Conservation (phyloP, 1,140 invertebrate species). For the Armadillidium nasatum region DNA sequence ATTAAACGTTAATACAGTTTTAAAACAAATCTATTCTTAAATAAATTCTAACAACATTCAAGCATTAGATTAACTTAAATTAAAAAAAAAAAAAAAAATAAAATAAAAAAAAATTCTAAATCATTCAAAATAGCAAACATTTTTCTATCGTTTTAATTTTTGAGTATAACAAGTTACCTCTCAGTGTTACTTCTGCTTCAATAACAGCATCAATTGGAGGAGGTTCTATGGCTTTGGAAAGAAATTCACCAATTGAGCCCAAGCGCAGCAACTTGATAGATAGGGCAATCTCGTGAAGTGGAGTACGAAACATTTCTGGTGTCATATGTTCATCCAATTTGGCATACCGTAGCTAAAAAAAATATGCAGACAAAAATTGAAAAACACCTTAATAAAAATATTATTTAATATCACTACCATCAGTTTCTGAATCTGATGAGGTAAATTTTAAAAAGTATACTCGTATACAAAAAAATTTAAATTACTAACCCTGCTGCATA, state of each 20-base stretch:
- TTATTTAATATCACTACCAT: too few species aligned
- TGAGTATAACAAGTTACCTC: constrained; percentile 49
- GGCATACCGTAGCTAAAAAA: constrained; percentile 57
- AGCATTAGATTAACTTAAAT: too few species aligned
- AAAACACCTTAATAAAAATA: too few species aligned
- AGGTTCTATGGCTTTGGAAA: constrained; percentile 88
- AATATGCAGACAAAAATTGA: constrained; percentile 40
- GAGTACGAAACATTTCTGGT: constrained; percentile 93
- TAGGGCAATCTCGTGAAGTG: constrained; percentile 81
- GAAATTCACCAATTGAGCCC: constrained; percentile 83
- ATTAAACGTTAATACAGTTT: not conserved
- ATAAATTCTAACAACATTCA: too few species aligned
- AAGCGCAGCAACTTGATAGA: constrained; percentile 81
- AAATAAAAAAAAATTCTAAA: too few species aligned
- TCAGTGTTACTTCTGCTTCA: constrained; percentile 68
- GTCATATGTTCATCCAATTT: constrained; percentile 84
- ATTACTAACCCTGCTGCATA: constrained; percentile 61
- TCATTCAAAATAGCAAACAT: too few species aligned
- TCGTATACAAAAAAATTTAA: constrained; percentile 52
- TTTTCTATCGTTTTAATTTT: too few species aligned
- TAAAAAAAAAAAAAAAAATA: too few species aligned
- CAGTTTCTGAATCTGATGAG: too few species aligned
- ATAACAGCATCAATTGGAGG: constrained; percentile 91
- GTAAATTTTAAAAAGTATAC: constrained; percentile 73
- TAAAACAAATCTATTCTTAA: too few species aligned